Conservation (phyloP, 2,797 vertebrate species). For the Platyrinchus mystaceus region DNA sequence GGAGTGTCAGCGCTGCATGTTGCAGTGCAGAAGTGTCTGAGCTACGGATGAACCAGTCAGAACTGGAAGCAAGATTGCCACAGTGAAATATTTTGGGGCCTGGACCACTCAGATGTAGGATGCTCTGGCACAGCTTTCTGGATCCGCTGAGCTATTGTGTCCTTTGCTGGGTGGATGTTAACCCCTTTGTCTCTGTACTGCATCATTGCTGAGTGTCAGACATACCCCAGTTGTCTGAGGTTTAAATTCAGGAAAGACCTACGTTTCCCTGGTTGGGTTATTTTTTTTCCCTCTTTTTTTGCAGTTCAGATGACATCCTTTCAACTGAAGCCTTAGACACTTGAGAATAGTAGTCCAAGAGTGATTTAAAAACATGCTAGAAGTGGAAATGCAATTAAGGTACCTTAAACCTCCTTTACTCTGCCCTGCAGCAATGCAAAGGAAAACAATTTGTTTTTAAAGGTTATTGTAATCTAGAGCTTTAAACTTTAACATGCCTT, state of each 20-base stretch:
- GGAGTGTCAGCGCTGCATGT: accelerated
- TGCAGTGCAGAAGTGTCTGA: neutral
- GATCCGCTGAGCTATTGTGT: neutral
- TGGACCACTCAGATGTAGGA: neutral
- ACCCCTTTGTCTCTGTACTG: neutral
- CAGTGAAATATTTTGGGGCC: neutral
- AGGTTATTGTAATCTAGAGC: conserved; percentile 37
- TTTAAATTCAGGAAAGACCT: neutral
- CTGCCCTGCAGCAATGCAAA: conserved; percentile 43
- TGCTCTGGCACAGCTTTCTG: neutral
- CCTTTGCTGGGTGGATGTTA: neutral
- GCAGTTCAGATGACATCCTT: neutral
- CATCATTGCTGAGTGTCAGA: neutral
- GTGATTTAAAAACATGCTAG: neutral
- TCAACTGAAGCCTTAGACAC: neutral
- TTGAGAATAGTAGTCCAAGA: neutral
- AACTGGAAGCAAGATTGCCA: neutral
- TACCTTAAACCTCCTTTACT: neutral
- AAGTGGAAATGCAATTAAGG: conserved; percentile 44
- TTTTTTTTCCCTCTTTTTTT: neutral
- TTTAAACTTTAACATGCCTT: conserved; percentile 26
- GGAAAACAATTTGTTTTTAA: conserved; percentile 54
- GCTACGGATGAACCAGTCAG: neutral
- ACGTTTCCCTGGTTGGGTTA: neutral
- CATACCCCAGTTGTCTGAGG: neutral